Conservation (phyloP, 2,888 invertebrate species). For the Antheraea yamamai region DNA sequence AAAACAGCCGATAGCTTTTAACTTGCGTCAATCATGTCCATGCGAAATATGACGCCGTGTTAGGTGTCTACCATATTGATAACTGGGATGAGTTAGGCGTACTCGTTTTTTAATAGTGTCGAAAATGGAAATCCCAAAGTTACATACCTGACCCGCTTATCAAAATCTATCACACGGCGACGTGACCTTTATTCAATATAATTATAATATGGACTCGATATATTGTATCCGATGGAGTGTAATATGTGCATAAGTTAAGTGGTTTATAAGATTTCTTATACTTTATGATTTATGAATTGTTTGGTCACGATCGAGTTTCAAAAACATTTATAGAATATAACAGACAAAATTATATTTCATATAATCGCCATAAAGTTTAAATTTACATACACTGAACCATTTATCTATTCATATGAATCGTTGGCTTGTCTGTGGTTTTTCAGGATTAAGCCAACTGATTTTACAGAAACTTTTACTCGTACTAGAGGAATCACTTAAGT, state of each 20-base stretch:
- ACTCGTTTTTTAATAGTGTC: constrained; percentile 57
- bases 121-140: constrained; percentile 14
- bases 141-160: not conserved
- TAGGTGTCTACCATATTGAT: constrained; percentile 52
- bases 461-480: too few relatives aligned
- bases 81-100: constrained; percentile 57
- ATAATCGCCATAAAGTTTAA: too few relatives aligned
- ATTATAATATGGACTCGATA: not conserved
- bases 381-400: too few relatives aligned
- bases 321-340: too few relatives aligned
- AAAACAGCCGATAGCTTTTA: constrained; percentile 9
- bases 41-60: constrained; percentile 62
- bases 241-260: not conserved
- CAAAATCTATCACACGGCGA: not conserved
- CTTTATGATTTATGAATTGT: not conserved
- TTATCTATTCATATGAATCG: too few relatives aligned
- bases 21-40: constrained; percentile 39
- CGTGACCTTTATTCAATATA: not conserved
- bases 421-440: too few relatives aligned
- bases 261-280: not conserved
- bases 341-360: too few relatives aligned
- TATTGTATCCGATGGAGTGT: not conserved
- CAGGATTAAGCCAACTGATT: too few relatives aligned
- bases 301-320: not conserved
- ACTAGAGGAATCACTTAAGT: too few relatives aligned